Evolutionary conservation across 2,113 vertebrate genomes (phyloP), one percentile per base, ranked within the genome.

Genomic region (Aramus guarauna): DNA sequence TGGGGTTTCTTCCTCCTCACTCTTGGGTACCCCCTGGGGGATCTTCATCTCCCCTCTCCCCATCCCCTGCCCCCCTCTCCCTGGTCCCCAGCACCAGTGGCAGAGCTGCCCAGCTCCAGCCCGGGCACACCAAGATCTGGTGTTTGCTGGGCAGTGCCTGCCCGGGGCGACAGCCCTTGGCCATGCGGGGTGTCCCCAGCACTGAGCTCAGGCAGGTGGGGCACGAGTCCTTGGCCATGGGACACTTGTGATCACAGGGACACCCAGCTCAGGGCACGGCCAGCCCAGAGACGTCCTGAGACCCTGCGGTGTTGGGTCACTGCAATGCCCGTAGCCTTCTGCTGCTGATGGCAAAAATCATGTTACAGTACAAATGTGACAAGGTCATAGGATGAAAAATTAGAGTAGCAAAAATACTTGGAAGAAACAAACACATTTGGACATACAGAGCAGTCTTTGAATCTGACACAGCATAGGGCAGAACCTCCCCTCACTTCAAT

Each of bases 21-120:
- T 63, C 22, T 34, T 69, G n/a, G 17, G 9, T 0, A 2, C 18
- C 0, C 12, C 9, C 1, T 0, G 3, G 8, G 62, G 22, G 60
- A 43, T 34, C 10, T 43, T 47, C 34, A 23, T 15, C 8, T 10
- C 15, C 5, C 3, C 37, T 52, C 27, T 52, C 13, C 53, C 55
- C 39, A 39, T 1, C 5, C 0, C 26, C 36, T 45, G 3, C 36
- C 43, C 36, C 60, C 8, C 32, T 36, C 22, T 76, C 50, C 52
- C 62, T 34, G 60, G 8, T 30, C 23, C 36, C 62, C n/a, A 60
- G 36, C 36, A 5, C 52, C 18, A 9, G 7, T 5, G 26, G 43
- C 50, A 58, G 60, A 53, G 45, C 27, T 82, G 62, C 45, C 34
- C 87, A 90, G 69, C 0, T 36, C 72, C 75, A 63, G 10, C 9